These are phyloP conservation scores for Micromys minutus DNA, from an alignment of 2,113 vertebrate genomes.

Conservation along the genomic window DNA sequence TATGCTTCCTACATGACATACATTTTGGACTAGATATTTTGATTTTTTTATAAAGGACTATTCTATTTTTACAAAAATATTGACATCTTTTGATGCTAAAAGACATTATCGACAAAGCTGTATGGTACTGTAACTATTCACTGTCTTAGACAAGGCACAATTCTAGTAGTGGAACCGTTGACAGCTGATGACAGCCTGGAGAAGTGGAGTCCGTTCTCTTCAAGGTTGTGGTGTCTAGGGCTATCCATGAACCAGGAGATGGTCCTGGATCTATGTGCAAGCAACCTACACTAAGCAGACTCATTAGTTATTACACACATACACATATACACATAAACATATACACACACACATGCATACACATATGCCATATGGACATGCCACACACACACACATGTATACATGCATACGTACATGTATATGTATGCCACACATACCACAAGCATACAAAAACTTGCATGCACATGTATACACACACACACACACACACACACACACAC, in stretches of 20 bases:
- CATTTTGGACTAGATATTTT: not conserved
- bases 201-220: not conserved
- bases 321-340: not conserved
- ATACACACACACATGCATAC: not conserved
- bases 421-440: no score
- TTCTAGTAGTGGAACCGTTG: not conserved
- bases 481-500: not conserved
- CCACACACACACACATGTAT: not conserved
- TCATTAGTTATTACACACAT: not conserved
- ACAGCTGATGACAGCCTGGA: not conserved
- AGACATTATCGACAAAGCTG: not conserved
- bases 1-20: not conserved
- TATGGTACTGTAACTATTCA: not conserved
- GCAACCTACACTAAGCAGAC: not conserved
- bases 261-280: not conserved
- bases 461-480: not conserved
- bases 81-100: not conserved
- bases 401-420: no score
- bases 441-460: no score
- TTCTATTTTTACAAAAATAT: slow-evolving; percentile 8
- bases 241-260: not conserved
- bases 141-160: not conserved
- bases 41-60: not conserved
- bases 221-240: not conserved
- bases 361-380: no score